These are phyloP conservation scores for Trinorchestia longiramus DNA, from an alignment of 1,140 invertebrate genomes.

Conservation along the genomic window DNA sequence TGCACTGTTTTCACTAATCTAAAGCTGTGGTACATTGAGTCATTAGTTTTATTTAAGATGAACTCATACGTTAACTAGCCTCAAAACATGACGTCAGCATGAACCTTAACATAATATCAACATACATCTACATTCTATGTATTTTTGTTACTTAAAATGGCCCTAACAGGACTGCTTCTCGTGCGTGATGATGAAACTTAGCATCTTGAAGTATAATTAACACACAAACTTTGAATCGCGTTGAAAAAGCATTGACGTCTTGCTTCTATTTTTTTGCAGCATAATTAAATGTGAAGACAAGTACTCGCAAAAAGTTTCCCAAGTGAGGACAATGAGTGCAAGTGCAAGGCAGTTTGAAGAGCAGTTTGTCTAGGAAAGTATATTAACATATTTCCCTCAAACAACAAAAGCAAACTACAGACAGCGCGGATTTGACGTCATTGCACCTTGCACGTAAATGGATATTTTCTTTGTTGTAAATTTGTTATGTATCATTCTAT, in stretches of 20 bases:
- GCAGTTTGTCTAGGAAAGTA: not conserved
- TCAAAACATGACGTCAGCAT: not conserved
- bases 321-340: too few relatives aligned
- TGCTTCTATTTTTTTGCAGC: not conserved
- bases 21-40: not conserved
- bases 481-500: too few relatives aligned
- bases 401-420: too few relatives aligned
- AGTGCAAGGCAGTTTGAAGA: not conserved
- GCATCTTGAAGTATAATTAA: not conserved
- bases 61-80: not conserved
- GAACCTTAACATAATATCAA: not conserved
- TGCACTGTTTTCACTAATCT: not conserved
- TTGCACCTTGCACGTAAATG: too few relatives aligned
- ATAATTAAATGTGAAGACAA: not conserved
- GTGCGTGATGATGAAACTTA: not conserved
- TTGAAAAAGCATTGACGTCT: not conserved
- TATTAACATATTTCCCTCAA: too few relatives aligned
- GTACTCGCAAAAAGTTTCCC: not conserved
- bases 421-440: too few relatives aligned
- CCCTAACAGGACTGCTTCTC: not conserved
- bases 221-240: not conserved
- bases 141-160: not conserved
- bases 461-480: too few relatives aligned
- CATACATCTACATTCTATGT: not conserved
- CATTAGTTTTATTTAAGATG: not conserved